Evolutionary conservation across 2,888 invertebrate genomes (phyloP).

Genomic region (Melanophora roralis): DNA sequence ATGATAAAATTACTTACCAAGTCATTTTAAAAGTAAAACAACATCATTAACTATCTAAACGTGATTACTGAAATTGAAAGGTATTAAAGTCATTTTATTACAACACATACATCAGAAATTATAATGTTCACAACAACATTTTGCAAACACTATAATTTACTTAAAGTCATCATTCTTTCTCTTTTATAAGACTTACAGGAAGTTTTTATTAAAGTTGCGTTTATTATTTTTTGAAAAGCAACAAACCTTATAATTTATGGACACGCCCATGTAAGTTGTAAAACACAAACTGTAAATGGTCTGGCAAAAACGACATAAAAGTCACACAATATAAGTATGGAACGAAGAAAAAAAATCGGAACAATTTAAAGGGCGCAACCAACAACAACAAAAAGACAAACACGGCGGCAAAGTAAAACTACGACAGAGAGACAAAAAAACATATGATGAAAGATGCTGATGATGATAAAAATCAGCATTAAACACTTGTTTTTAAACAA

Average conservation of each 20-base stretch:
- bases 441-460: constrained; percentile 31
- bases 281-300: constrained; percentile 43
- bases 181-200: constrained; percentile 17
- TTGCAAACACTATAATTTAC: constrained; percentile 63
- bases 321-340: neutral
- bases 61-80: constrained; percentile 23
- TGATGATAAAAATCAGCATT: constrained; percentile 33
- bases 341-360: neutral
- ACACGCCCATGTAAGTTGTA: constrained; percentile 60
- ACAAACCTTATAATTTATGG: constrained; percentile 59
- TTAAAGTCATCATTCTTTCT: constrained; percentile 20
- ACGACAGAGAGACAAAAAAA: constrained; percentile 2
- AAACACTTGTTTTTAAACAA: constrained; percentile 46
- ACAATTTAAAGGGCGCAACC: constrained; percentile 47
- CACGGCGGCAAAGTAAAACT: neutral
- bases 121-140: constrained; percentile 62
- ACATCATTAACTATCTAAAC: constrained; percentile 21
- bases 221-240: constrained; percentile 43
- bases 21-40: constrained; percentile 3
- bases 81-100: neutral
- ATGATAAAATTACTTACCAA: neutral
- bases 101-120: constrained; percentile 4
- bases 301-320: constrained; percentile 37
- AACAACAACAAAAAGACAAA: constrained; percentile 40
- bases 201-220: neutral